Percentiles rank a stretch among this genome's conserved stretches.
Evolutionary conservation across 2,797 vertebrate genomes (phyloP).

Genomic region (Bufotes viridis): DNA sequence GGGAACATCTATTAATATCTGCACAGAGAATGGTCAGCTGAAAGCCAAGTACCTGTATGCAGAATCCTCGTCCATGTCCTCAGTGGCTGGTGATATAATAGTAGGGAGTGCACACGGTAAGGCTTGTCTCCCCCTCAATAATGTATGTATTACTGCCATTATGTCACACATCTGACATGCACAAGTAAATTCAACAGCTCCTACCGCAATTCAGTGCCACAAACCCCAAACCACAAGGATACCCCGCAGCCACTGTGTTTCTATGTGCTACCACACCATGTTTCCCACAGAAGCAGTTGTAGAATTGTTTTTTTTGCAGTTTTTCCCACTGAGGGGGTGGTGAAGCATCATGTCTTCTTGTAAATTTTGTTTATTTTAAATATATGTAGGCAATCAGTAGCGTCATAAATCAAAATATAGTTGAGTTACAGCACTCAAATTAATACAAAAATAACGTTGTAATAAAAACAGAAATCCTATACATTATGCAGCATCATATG

Average conservation of each 20-base stretch:
- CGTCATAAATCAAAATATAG: no score
- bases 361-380: no score
- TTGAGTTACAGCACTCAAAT: no score
- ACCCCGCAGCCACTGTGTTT: neutral
- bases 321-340: neutral
- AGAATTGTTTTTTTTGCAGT: neutral
- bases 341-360: no score
- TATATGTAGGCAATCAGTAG: no score
- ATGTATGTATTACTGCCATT: no score
- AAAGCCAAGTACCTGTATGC: conserved; percentile 90
- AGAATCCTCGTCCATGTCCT: conserved; percentile 83
- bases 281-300: neutral
- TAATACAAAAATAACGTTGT: no score
- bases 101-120: conserved; percentile 91
- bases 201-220: neutral
- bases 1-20: conserved; percentile 87
- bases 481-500: no score
- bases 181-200: no score
- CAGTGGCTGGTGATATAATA: conserved; percentile 83
- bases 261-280: neutral
- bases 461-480: no score
- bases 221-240: neutral
- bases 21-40: conserved; percentile 85
- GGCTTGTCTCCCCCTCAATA: conserved; percentile 49
- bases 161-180: neutral